These are phyloP conservation scores for Lepidonotus clava DNA, from an alignment of 2,888 invertebrate species.

Conservation along the genomic window DNA sequence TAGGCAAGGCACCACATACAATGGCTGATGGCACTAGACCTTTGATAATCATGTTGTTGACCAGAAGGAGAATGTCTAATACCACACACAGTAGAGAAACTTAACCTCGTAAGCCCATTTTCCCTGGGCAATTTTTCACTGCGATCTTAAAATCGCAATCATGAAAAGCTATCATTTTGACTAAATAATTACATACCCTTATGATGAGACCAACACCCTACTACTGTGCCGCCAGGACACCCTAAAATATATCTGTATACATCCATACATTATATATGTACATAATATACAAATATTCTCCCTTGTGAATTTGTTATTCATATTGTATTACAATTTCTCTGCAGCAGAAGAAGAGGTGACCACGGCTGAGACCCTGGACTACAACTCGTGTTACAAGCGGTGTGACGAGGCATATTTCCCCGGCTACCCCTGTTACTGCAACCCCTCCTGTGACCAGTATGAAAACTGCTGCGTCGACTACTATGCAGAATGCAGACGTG, in stretches of 20 bases:
- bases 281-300: no score
- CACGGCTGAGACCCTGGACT: neutral
- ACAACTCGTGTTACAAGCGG: neutral
- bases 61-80: no score
- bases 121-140: no score
- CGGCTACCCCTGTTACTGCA: constrained; percentile 49
- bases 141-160: neutral
- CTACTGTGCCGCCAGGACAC: neutral
- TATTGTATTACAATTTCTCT: neutral
- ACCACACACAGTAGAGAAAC: no score
- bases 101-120: no score
- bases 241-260: neutral
- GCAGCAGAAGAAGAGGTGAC: neutral
- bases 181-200: neutral
- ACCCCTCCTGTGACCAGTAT: constrained; percentile 32
- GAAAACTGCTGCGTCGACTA: constrained; percentile 55
- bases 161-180: neutral
- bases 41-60: no score
- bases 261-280: no score
- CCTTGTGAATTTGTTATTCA: neutral
- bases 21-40: no score
- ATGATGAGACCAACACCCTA: neutral
- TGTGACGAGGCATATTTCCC: constrained; percentile 56
- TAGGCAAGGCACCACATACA: no score
- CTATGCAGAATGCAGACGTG: constrained; percentile 47